phyloP scores from a whole-genome alignment of 1,140 invertebrate genomes.

The Cyrtorhinus lividipennis region DNA sequence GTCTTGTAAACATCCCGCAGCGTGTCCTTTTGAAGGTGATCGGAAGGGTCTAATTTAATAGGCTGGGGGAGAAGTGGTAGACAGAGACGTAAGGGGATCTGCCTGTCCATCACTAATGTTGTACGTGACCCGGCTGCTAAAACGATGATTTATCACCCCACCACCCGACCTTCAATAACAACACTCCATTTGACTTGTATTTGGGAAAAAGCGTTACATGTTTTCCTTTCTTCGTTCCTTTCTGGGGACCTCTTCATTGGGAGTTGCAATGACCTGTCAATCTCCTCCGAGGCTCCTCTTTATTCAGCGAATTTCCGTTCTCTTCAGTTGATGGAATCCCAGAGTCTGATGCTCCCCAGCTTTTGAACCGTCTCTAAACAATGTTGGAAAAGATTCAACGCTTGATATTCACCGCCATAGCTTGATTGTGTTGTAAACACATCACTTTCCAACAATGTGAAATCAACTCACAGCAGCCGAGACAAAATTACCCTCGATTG shows the following conservation, averaged over 20 bases:
- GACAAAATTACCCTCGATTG: no score
- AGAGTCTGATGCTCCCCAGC: no score
- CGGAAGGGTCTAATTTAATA: not conserved
- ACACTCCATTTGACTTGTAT: not conserved
- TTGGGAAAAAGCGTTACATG: not conserved
- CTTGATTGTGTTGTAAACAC: no score
- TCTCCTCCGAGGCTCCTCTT: not conserved
- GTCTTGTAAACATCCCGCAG: no score
- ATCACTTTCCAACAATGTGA: no score
- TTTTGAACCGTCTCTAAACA: no score
- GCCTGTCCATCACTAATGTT: conserved; percentile 20
- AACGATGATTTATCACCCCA: conserved; percentile 16
- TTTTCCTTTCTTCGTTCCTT: not conserved
- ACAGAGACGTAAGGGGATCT: not conserved
- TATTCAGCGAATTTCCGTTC: not conserved
- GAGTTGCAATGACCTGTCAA: not conserved
- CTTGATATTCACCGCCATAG: no score
- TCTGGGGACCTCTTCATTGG: not conserved
- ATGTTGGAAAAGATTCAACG: no score
- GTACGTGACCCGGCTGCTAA: conserved; percentile 19
- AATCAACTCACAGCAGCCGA: no score
- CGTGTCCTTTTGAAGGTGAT: no score
- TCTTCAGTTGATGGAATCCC: not conserved
- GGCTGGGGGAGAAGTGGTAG: not conserved
- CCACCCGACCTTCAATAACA: not conserved